A percentile compares a stretch with the other conserved stretches of the same genome.
These are phyloP conservation scores for Sternarchorhynchus goeldii DNA, from an alignment of 2,797 vertebrate genomes.

Conservation along the genomic window DNA sequence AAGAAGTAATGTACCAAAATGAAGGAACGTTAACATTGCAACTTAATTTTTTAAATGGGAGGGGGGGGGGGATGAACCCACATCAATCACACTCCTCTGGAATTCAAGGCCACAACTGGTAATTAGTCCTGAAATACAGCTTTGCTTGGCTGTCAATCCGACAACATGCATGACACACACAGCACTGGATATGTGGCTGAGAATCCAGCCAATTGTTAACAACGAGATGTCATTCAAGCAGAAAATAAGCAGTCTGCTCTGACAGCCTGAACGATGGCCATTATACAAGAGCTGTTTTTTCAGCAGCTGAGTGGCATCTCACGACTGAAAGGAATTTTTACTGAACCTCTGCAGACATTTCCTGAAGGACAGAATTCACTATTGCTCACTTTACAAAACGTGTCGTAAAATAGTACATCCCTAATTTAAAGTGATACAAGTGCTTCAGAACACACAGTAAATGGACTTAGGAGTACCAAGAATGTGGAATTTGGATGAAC, in stretches of 20 bases:
- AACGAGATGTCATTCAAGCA: slow-evolving; percentile 36
- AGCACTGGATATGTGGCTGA: slow-evolving; percentile 20
- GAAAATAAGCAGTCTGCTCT: slow-evolving; percentile 36
- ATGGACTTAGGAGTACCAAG: slow-evolving; percentile 28
- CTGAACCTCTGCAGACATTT: background rate
- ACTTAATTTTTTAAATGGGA: too few relatives aligned
- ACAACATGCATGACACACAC: slow-evolving; percentile 4
- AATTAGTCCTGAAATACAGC: slow-evolving; percentile 26
- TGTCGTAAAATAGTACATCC: background rate
- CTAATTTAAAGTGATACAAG: slow-evolving; percentile 58
- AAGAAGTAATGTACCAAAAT: slow-evolving; percentile 21
- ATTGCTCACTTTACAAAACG: background rate
- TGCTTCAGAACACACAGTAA: slow-evolving; percentile 29
- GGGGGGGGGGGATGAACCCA: background rate
- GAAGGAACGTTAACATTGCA: background rate
- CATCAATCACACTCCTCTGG: background rate
- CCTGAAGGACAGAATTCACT: background rate
- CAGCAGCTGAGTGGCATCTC: slow-evolving; percentile 37
- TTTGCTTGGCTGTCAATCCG: background rate
- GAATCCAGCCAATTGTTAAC: slow-evolving; percentile 11
- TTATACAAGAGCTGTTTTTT: slow-evolving; percentile 23
- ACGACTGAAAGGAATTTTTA: slow-evolving; percentile 23
- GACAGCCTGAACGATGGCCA: slow-evolving; percentile 32
- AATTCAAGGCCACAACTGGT: slow-evolving; percentile 17
- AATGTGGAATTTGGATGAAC: background rate